Evolutionary conservation across 2,888 invertebrate species (phyloP).

Genomic region (Diarsia dahlii): DNA sequence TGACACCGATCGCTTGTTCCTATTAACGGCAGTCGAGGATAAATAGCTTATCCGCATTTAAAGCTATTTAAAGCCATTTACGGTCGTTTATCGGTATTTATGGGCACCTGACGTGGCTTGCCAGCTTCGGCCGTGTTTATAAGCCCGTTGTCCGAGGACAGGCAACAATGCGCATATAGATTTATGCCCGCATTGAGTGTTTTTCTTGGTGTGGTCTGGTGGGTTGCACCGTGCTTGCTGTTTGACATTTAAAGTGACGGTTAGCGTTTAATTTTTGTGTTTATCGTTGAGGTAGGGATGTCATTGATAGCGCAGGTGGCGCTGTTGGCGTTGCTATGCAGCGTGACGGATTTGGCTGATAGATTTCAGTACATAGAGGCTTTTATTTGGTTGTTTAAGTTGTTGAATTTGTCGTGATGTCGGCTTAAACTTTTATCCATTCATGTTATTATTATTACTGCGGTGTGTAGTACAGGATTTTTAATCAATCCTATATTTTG

Average conservation of each 20-base stretch:
- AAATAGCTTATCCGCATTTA: conserved; percentile 72
- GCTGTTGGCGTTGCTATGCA: conserved; percentile 25
- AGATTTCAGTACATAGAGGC: conserved; percentile 22
- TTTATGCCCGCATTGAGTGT: conserved; percentile 82
- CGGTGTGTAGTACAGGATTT: background rate
- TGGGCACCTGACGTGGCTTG: conserved; percentile 74
- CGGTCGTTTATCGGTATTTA: conserved; percentile 71
- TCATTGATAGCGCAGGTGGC: conserved; percentile 33
- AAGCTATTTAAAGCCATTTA: conserved; percentile 73
- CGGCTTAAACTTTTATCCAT: background rate
- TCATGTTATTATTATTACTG: background rate
- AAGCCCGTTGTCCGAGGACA: conserved; percentile 74
- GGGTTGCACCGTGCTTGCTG: conserved; percentile 59
- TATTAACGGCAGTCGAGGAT: conserved; percentile 69
- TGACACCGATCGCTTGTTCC: conserved; percentile 71
- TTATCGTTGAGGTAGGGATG: conserved; percentile 17
- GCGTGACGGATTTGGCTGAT: conserved; percentile 44
- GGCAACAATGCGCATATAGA: conserved; percentile 76
- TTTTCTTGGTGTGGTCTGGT: conserved; percentile 79
- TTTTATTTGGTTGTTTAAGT: conserved; percentile 17
- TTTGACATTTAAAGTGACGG: conserved; percentile 16
- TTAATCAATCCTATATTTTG: background rate
- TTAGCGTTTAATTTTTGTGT: conserved; percentile 50
- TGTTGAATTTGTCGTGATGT: conserved; percentile 13
- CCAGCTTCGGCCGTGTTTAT: conserved; percentile 75